These are phyloP conservation scores for Oncorhynchus clarkii DNA, from an alignment of 2,113 vertebrate species.

Conservation along the genomic window DNA sequence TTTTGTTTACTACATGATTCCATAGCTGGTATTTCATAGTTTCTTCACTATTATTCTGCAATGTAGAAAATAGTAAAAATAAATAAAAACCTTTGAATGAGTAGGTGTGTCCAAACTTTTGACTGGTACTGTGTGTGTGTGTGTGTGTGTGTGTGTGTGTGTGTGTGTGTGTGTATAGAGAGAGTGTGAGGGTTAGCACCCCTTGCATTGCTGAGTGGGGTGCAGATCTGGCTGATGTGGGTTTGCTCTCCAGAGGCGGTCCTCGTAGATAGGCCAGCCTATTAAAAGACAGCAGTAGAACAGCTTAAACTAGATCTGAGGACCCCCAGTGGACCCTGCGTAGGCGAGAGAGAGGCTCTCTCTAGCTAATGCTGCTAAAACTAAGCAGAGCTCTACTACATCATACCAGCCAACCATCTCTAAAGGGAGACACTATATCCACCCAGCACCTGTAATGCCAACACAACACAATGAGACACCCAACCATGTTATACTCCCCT, in stretches of 20 bases:
- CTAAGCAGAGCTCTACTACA: slow-evolving; percentile 18
- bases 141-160: slow-evolving; percentile 3
- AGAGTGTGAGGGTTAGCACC: slow-evolving; percentile 12
- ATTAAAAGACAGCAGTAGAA: slow-evolving; percentile 67
- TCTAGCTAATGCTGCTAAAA: slow-evolving; percentile 9
- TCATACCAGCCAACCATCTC: slow-evolving; percentile 20
- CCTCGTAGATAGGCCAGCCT: slow-evolving; percentile 36
- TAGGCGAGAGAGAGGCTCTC: not conserved
- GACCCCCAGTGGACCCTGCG: slow-evolving; percentile 30
- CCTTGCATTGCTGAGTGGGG: slow-evolving; percentile 16
- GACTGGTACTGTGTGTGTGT: not conserved
- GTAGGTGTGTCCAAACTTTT: no score
- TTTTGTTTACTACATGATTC: no score
- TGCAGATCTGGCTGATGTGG: slow-evolving; percentile 56
- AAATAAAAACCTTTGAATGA: no score
- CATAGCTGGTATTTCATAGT: no score
- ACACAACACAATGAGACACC: not conserved
- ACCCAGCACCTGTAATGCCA: slow-evolving; percentile 1
- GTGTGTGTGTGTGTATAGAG: not conserved
- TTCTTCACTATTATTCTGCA: no score
- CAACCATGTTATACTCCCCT: not conserved
- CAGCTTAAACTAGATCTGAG: slow-evolving; percentile 71
- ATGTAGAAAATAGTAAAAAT: no score
- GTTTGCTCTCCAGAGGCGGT: slow-evolving; percentile 54
- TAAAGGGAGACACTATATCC: slow-evolving; percentile 12